Percentiles rank a stretch among this genome's conserved stretches.
Evolutionary conservation across 2,113 vertebrate species (phyloP).

Genomic region (Motacilla alba): DNA sequence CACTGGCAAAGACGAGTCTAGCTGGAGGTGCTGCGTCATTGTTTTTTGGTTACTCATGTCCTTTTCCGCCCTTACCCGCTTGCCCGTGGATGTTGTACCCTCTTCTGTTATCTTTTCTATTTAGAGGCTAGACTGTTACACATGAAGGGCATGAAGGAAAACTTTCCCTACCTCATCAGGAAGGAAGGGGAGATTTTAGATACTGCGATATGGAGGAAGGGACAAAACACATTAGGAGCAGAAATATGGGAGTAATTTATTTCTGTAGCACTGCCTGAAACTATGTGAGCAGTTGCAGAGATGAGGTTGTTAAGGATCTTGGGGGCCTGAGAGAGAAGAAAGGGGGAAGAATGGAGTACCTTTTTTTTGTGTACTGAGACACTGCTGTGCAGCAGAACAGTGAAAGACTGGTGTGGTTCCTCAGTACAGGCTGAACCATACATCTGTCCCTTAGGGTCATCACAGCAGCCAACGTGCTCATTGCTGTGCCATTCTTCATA

Average conservation of each 20-base stretch:
- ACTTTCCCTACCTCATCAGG: neutral
- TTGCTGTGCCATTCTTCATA: neutral
- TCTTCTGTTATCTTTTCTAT: neutral
- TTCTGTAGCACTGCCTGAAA: neutral
- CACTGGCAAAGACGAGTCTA: neutral
- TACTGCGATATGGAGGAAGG: neutral
- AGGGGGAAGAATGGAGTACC: neutral
- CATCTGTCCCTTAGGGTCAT: neutral
- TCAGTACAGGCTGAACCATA: neutral
- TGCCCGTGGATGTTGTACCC: neutral
- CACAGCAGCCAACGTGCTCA: neutral
- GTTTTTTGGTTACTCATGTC: neutral
- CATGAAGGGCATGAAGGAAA: neutral
- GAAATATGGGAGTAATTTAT: neutral
- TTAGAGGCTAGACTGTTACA: neutral
- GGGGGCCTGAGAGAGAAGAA: neutral
- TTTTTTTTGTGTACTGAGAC: neutral
- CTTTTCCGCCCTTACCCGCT: neutral
- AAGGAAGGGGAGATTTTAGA: slow-evolving; percentile 9
- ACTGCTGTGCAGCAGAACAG: neutral
- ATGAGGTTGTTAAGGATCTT: neutral
- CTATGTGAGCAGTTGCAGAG: neutral
- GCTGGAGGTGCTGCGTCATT: neutral
- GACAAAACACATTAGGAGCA: neutral
- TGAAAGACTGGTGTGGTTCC: neutral